phyloP scores from a whole-genome alignment of 2,797 vertebrate species.

The Poecile montanus region DNA sequence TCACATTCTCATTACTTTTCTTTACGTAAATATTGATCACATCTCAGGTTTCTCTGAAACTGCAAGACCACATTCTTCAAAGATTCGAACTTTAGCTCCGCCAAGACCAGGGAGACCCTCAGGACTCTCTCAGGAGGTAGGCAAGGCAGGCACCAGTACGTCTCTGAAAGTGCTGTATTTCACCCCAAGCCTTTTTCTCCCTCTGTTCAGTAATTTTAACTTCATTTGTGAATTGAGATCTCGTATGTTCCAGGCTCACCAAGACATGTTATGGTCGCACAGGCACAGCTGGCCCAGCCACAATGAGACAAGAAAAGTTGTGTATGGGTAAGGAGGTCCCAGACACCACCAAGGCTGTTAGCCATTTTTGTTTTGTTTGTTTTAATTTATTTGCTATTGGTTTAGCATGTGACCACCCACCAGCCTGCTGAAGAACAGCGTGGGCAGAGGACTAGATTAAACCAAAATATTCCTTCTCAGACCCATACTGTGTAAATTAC shows the following conservation, averaged over 20 bases:
- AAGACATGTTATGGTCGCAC: fast-evolving
- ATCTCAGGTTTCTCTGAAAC: neutral
- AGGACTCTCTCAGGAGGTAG: neutral
- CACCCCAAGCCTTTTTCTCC: neutral
- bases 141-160: neutral
- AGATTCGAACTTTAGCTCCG: neutral
- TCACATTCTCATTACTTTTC: neutral
- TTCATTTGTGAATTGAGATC: neutral
- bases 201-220: neutral
- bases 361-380: neutral
- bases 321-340: neutral
- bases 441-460: neutral
- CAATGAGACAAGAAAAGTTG: neutral
- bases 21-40: neutral
- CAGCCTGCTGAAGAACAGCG: neutral
- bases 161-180: neutral
- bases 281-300: neutral
- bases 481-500: neutral
- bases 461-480: neutral
- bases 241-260: neutral
- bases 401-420: neutral
- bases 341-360: neutral
- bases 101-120: neutral
- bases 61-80: neutral
- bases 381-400: slow-evolving; percentile 11